Evolutionary conservation across 2,797 vertebrate genomes (phyloP).

Genomic region (Smutsia temminckii): DNA sequence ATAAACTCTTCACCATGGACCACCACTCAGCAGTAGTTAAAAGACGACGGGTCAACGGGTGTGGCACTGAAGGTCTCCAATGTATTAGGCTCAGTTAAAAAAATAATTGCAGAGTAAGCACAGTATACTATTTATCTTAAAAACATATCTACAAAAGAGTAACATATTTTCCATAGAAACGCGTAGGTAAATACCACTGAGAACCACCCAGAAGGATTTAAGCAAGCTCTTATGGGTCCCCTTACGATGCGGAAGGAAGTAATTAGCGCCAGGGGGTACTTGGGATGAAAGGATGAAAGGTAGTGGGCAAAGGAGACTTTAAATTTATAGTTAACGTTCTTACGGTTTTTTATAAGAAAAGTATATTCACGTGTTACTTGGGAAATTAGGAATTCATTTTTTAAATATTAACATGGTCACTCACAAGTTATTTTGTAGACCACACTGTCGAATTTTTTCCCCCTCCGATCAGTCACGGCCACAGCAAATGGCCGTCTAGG

Average conservation of each 20-base stretch:
- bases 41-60: background rate
- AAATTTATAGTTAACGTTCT: constrained; percentile 21
- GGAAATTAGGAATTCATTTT: constrained; percentile 32
- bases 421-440: background rate
- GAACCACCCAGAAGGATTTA: background rate
- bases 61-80: background rate
- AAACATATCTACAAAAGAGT: constrained; percentile 21
- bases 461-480: background rate
- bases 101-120: constrained; percentile 25
- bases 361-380: background rate
- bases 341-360: constrained; percentile 41
- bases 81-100: background rate
- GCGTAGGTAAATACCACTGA: background rate
- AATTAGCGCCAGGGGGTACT: background rate
- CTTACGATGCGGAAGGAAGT: background rate
- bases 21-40: background rate
- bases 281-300: constrained; percentile 9
- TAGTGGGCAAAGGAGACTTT: background rate
- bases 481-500: background rate
- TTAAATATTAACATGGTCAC: constrained; percentile 20
- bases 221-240: background rate
- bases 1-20: constrained; percentile 22
- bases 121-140: background rate
- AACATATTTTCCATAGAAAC: background rate
- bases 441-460: background rate